Conservation (phyloP, 2,797 vertebrate species). For the Emys orbicularis region DNA sequence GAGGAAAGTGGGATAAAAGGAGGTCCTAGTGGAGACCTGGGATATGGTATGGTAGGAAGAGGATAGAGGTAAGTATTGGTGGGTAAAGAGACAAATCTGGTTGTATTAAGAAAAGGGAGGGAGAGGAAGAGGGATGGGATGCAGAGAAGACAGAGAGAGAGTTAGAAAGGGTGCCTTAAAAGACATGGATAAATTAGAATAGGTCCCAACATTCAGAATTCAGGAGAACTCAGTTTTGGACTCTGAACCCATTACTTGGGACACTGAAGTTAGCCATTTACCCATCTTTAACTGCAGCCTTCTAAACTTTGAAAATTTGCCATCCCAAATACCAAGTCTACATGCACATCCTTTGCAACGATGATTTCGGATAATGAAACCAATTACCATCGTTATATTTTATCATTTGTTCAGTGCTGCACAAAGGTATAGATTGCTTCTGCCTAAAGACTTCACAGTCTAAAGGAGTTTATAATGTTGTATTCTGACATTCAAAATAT, state of each 20-base stretch:
- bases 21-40: background rate
- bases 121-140: background rate
- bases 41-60: background rate
- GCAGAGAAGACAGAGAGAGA: background rate
- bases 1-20: too few relatives aligned
- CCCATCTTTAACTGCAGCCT: background rate
- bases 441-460: background rate
- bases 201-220: background rate
- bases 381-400: background rate
- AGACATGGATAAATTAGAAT: accelerated
- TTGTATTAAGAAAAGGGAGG: background rate
- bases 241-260: background rate
- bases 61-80: accelerated
- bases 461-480: background rate
- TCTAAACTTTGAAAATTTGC: background rate
- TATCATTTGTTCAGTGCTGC: background rate
- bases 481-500: background rate
- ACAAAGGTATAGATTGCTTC: background rate
- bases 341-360: accelerated
- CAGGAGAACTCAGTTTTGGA: background rate
- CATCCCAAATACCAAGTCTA: background rate
- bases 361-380: background rate
- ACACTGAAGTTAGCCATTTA: background rate
- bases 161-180: background rate
- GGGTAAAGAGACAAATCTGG: background rate